These are phyloP conservation scores for Salmo trutta DNA, from an alignment of 2,797 vertebrate species.

Conservation along the genomic window DNA sequence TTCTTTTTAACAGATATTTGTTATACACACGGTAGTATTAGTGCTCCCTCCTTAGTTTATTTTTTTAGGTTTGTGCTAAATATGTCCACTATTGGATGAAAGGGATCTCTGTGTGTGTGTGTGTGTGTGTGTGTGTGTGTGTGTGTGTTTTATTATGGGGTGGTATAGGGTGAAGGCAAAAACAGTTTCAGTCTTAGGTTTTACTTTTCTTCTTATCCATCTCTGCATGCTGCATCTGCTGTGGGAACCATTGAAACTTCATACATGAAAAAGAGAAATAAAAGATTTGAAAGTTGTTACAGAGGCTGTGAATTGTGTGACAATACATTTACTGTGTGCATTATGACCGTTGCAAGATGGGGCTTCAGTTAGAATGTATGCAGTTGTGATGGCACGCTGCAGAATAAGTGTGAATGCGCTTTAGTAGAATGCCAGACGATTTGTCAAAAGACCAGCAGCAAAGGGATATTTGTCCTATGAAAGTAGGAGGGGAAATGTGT, in stretches of 20 bases:
- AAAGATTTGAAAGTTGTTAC: not conserved
- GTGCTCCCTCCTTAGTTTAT: conserved; percentile 78
- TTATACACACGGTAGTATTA: conserved; percentile 82
- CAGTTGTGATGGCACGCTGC: not conserved
- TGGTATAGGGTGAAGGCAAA: conserved; percentile 41
- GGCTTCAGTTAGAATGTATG: not conserved
- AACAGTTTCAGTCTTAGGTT: conserved; percentile 81
- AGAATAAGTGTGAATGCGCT: not conserved
- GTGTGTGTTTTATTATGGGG: not conserved
- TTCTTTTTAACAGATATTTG: conserved; percentile 88
- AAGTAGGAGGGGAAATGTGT: not conserved
- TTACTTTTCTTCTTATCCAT: conserved; percentile 68
- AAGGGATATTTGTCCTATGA: not conserved
- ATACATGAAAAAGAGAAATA: conserved; percentile 15
- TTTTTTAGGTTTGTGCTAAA: conserved; percentile 70
- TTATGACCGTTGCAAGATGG: not conserved
- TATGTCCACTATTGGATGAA: conserved; percentile 59
- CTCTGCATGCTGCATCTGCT: conserved; percentile 88
- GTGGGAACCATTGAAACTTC: conserved; percentile 88
- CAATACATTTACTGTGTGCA: not conserved
- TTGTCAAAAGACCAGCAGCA: not conserved
- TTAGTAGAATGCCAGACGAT: not conserved
- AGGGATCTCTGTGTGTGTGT: conserved; percentile 38
- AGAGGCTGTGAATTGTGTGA: not conserved
- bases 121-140: conserved; percentile 21